Base-by-base conservation (phyloP, 2,113 vertebrate genomes). In the Diphyllodes magnificus region DNA sequence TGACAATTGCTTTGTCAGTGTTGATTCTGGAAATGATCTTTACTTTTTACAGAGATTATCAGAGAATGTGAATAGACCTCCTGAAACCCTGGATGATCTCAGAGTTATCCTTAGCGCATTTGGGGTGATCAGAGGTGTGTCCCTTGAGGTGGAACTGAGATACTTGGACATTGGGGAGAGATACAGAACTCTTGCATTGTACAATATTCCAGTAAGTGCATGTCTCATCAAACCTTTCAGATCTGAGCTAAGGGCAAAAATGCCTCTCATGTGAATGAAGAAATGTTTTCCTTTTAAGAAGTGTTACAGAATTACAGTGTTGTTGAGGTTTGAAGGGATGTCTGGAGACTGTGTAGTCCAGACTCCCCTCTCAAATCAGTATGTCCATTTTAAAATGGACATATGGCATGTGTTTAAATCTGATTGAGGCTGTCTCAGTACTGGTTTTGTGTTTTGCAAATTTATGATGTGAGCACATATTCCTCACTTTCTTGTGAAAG, bases 101-200 rank as follows among this genome's bases (percentile, higher is more conserved):
- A 99, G 98, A 96, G 98, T 98, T 90, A 97, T 99, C 40, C 98
- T 99, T 18, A 93, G 93, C 0, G 98, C 99, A 4, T 99, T 99
- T 75, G 97, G 98, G 10, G 96, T 98, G 75, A 98, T 99, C 92
- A 98, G 80, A 91, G 82, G 84, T 51, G 98, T 98, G 93, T 98
- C 99, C 66, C 77, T 99, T 4, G 61, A 96, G 15, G 98, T 99
- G 94, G 99, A 99, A 77, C 85, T 99, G 87, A 98, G 97, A 30
- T 97, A 98, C 88, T 91, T 61, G 47, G 99, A 99, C 24, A 97
- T 99, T 33, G 96, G 98, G 88, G 99, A 99, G 96, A 96, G 97
- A 94, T 99, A 99, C 96, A 98, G 98, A 83, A 99, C 99, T 61
- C 93, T 99, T 86, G 94, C 87, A 2, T 97, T 99, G 95, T 99